These are phyloP conservation scores for Cephus rjabovi DNA, from an alignment of 2,888 invertebrate species.

Conservation along the genomic window DNA sequence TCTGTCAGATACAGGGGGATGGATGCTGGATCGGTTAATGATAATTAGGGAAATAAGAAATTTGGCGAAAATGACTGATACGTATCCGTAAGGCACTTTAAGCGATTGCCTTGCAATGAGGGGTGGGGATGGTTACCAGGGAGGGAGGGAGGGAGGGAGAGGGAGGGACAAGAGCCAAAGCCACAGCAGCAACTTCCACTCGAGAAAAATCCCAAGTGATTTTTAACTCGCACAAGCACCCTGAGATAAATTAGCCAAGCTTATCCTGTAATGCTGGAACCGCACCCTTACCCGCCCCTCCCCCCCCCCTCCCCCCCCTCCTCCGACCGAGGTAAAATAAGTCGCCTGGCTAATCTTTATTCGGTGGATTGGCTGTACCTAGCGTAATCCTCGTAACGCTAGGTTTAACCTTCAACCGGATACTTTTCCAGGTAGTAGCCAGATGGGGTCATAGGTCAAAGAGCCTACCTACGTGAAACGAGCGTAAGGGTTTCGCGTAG, in stretches of 20 bases:
- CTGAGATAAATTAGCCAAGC: not conserved
- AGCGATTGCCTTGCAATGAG: not conserved
- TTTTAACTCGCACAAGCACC: slow-evolving; percentile 4
- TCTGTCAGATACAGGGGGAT: too few relatives aligned
- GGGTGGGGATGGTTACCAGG: not conserved
- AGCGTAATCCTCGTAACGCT: not conserved
- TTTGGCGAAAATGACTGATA: too few relatives aligned
- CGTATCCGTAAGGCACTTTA: too few relatives aligned
- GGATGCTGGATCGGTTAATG: too few relatives aligned
- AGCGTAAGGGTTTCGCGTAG: not conserved
- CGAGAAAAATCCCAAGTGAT: slow-evolving; percentile 4
- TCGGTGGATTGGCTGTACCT: not conserved
- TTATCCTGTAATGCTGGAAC: not conserved
- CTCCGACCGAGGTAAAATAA: not conserved
- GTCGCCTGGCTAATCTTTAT: not conserved
- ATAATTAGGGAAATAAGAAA: too few relatives aligned
- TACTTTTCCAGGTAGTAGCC: not conserved
- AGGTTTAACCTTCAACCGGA: not conserved
- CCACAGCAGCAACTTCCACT: not conserved
- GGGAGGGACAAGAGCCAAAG: slow-evolving; percentile 6
- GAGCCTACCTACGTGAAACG: not conserved
- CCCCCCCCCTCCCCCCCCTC: not conserved
- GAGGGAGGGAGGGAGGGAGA: not conserved
- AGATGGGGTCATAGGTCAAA: not conserved
- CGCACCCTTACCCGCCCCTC: not conserved